Conservation (phyloP, 2,797 vertebrate species). For the Spinus pinus region DNA sequence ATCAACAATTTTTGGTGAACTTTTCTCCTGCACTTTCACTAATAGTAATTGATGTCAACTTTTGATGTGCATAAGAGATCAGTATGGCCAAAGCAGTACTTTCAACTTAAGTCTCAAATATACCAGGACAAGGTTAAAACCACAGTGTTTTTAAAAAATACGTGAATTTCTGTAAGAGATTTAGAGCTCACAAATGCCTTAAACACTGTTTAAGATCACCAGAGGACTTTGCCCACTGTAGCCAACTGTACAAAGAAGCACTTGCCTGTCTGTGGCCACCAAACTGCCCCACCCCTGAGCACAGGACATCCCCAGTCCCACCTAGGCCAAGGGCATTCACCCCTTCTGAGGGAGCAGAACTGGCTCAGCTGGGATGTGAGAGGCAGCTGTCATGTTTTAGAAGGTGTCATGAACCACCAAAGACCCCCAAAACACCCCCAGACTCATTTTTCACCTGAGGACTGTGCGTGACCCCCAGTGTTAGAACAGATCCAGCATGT, state of each 20-base stretch:
- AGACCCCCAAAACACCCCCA: background rate
- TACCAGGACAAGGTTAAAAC: background rate
- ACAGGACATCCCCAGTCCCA: background rate
- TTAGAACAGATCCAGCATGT: background rate
- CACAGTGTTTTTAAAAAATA: background rate
- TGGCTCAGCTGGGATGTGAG: background rate
- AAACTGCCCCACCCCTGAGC: background rate
- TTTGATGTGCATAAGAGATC: background rate
- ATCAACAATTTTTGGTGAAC: background rate
- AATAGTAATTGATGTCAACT: background rate
- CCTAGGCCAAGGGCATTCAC: rapidly evolving
- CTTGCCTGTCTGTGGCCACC: rapidly evolving
- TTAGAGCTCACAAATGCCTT: background rate
- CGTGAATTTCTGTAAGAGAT: background rate
- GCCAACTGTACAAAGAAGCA: too few species aligned
- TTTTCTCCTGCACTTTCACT: background rate
- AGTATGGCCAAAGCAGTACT: background rate
- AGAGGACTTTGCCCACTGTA: background rate
- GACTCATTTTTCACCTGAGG: background rate
- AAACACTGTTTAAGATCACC: background rate
- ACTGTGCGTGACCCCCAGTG: too few species aligned
- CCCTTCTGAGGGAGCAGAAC: background rate
- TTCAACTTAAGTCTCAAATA: background rate
- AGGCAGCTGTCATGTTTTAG: background rate
- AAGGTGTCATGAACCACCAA: background rate